Conservation (phyloP, 2,797 vertebrate genomes). For the Falco peregrinus region DNA sequence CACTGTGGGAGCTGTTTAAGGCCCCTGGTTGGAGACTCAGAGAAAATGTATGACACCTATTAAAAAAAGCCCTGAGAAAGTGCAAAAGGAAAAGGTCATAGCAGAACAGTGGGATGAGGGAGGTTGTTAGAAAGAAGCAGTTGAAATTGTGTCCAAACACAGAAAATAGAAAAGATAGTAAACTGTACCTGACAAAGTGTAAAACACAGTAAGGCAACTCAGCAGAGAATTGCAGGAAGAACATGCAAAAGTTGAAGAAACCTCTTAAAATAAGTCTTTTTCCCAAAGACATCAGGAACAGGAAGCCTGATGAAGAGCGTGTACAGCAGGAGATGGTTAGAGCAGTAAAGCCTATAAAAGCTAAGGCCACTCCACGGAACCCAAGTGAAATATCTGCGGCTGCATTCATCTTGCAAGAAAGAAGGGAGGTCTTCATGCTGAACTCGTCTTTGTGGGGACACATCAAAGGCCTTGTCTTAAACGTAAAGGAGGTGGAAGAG, state of each 20-base stretch:
- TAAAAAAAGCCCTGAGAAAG: background rate
- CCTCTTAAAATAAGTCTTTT: background rate
- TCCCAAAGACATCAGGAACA: background rate
- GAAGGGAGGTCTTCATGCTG: background rate
- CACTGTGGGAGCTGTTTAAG: background rate
- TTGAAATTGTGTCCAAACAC: background rate
- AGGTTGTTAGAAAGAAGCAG: background rate
- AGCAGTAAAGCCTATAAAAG: background rate
- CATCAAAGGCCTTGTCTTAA: background rate
- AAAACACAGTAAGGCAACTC: background rate
- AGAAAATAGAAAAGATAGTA: background rate
- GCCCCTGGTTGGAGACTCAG: background rate
- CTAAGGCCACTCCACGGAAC: background rate
- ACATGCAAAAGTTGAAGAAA: background rate
- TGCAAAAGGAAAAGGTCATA: slow-evolving; percentile 31
- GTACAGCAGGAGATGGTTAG: background rate
- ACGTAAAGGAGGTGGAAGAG: background rate
- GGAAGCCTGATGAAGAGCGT: background rate
- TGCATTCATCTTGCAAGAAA: background rate
- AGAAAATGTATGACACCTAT: background rate
- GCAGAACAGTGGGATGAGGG: background rate
- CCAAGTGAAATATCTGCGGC: background rate
- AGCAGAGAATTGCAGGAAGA: background rate
- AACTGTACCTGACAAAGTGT: background rate
- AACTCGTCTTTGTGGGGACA: background rate